Conservation (phyloP, 2,797 vertebrate species). For the Alca torda region DNA sequence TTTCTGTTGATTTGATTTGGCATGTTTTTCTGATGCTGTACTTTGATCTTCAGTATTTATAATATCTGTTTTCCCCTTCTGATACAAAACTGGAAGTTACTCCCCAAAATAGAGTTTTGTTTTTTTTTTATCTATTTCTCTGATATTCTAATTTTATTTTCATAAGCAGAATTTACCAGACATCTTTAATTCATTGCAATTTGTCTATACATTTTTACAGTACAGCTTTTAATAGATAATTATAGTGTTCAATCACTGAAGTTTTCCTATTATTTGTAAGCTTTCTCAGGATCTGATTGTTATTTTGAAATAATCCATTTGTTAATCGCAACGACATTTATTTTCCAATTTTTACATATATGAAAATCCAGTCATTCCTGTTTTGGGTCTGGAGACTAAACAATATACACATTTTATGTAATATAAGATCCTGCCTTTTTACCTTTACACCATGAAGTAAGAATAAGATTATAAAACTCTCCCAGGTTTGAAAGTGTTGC, state of each 20-base stretch:
- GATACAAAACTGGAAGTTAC: neutral
- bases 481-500: neutral
- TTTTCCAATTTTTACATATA: neutral
- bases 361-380: neutral
- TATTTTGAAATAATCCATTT: neutral
- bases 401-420: neutral
- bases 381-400: neutral
- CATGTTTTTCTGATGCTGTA: neutral
- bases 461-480: neutral
- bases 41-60: slow-evolving; percentile 19
- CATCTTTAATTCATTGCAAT: neutral
- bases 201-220: neutral
- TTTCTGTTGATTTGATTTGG: neutral
- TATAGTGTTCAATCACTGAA: neutral
- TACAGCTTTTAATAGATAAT: neutral
- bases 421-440: neutral
- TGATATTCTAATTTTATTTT: neutral
- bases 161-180: neutral
- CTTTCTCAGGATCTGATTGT: neutral
- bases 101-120: neutral
- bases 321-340: neutral
- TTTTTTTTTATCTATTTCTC: neutral
- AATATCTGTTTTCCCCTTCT: neutral
- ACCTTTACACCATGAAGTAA: neutral
- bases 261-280: neutral